Evolutionary conservation across 2,888 invertebrate species (phyloP).

Genomic region (Lycaena phlaeas): DNA sequence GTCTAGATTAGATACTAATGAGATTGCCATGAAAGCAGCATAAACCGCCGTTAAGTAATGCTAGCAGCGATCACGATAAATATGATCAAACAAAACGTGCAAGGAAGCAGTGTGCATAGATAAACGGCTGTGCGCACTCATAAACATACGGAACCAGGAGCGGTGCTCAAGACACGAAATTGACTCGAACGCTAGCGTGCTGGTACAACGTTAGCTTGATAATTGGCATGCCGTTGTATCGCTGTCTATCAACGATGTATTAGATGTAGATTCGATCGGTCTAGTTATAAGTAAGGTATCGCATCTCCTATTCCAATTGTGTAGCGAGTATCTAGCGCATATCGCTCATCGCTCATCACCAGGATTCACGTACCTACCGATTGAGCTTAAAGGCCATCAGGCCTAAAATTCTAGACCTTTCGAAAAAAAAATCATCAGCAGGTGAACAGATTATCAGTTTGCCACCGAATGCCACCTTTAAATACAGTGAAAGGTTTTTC

Average conservation of each 20-base stretch:
- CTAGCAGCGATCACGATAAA: constrained; percentile 46
- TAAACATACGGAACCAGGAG: constrained; percentile 42
- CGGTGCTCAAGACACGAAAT: constrained; percentile 45
- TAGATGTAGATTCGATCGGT: too few species aligned
- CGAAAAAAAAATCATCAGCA: too few species aligned
- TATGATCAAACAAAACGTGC: constrained; percentile 59
- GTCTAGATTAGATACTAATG: constrained; percentile 28
- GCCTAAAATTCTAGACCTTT: too few species aligned
- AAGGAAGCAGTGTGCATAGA: constrained; percentile 61
- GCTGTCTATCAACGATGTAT: constrained; percentile 18
- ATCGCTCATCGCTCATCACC: too few species aligned
- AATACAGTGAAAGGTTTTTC: too few species aligned
- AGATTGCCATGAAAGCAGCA: constrained; percentile 15
- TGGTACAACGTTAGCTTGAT: constrained; percentile 50
- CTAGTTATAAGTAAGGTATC: too few species aligned
- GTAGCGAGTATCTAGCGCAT: too few species aligned
- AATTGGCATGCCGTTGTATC: constrained; percentile 53
- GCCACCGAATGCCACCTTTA: too few species aligned
- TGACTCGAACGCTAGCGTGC: constrained; percentile 48
- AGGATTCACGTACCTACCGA: too few species aligned
- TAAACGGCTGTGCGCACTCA: constrained; percentile 43
- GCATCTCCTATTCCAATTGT: too few species aligned
- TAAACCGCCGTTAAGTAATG: constrained; percentile 48
- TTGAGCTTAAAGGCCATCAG: too few species aligned
- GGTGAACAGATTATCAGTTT: too few species aligned